phyloP scores from a whole-genome alignment of 1,140 invertebrate species.

The Galleria mellonella region DNA sequence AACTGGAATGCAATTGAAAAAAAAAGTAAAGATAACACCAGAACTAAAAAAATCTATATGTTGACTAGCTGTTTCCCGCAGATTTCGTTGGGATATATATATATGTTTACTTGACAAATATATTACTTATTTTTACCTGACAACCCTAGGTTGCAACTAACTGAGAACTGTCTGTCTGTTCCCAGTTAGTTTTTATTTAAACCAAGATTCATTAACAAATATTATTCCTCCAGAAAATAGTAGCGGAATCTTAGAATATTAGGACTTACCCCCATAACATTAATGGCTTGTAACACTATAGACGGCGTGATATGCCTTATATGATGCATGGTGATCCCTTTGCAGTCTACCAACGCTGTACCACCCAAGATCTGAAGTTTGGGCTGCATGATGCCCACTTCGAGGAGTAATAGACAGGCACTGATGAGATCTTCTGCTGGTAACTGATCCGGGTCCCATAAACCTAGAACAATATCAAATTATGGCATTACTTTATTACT shows the following conservation, averaged over 20 bases:
- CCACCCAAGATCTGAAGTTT: conserved; percentile 57
- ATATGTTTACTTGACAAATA: too few relatives aligned
- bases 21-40: too few relatives aligned
- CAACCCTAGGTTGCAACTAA: too few relatives aligned
- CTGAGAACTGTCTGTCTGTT: too few relatives aligned
- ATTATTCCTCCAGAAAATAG: too few relatives aligned
- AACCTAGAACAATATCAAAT: conserved; percentile 28
- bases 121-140: too few relatives aligned
- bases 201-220: too few relatives aligned
- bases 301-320: conserved; percentile 81
- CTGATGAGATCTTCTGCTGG: conserved; percentile 43
- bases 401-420: conserved; percentile 37
- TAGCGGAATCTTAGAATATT: conserved; percentile 8
- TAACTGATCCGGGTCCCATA: conserved; percentile 37
- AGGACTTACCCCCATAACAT: conserved; percentile 81
- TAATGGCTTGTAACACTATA: conserved; percentile 76
- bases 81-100: too few relatives aligned
- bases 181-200: too few relatives aligned
- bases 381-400: conserved; percentile 55
- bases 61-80: too few relatives aligned
- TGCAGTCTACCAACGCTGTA: conserved; percentile 81
- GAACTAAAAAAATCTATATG: too few relatives aligned
- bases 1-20: conserved; percentile 69
- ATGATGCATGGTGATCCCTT: conserved; percentile 80
- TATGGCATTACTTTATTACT: too few relatives aligned